phyloP scores from a whole-genome alignment of 2,113 vertebrate genomes.

The Brachypteracias leptosomus region DNA sequence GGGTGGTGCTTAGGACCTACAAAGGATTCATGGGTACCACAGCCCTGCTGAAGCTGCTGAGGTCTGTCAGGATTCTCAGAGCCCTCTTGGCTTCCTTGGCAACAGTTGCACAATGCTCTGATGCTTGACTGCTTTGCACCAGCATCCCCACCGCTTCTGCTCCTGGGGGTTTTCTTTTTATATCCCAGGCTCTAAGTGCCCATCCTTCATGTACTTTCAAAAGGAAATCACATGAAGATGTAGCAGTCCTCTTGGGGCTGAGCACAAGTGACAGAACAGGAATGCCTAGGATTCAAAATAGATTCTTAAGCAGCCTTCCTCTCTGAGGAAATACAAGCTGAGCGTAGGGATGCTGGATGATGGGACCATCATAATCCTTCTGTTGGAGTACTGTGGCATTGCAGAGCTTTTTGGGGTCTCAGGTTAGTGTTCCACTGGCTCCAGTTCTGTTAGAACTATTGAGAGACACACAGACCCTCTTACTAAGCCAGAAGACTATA shows the following conservation, averaged over 20 bases:
- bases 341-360: not conserved
- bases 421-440: not conserved
- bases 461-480: not conserved
- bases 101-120: rapidly evolving
- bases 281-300: not conserved
- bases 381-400: not conserved
- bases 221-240: not conserved
- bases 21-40: not conserved
- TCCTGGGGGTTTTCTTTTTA: not conserved
- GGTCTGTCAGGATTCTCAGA: not conserved
- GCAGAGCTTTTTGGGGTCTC: not conserved
- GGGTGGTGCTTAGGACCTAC: not conserved
- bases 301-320: not conserved
- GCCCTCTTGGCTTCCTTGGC: not conserved
- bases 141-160: not conserved
- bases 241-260: not conserved
- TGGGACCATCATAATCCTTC: not conserved
- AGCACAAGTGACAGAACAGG: not conserved
- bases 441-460: not conserved
- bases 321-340: not conserved
- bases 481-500: not conserved
- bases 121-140: not conserved
- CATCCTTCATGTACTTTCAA: too few relatives aligned
- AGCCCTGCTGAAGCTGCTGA: not conserved
- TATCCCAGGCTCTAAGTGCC: not conserved